phyloP scores from a whole-genome alignment of 2,888 invertebrate genomes.

The Oxystoma pomonae region DNA sequence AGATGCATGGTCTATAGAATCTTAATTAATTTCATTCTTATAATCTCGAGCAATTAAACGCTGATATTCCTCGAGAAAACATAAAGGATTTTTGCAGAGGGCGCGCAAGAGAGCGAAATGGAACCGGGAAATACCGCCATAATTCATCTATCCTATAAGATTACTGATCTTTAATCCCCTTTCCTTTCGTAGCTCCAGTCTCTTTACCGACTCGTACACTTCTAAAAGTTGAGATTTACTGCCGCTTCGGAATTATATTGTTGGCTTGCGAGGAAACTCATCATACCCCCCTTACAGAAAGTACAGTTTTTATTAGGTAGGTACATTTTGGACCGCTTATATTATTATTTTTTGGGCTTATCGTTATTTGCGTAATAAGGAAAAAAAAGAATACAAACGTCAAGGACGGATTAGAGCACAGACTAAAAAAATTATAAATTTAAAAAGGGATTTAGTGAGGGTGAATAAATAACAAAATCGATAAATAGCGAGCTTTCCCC shows the following conservation, averaged over 20 bases:
- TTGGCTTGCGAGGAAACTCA: constrained; percentile 47
- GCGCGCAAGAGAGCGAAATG: constrained; percentile 39
- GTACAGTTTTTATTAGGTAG: too few species aligned
- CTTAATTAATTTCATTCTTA: constrained; percentile 49
- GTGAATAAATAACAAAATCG: too few species aligned
- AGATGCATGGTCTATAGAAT: constrained; percentile 49
- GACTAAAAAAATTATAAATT: too few species aligned
- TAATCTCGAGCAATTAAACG: constrained; percentile 49
- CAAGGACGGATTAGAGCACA: too few species aligned
- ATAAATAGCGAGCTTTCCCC: too few species aligned
- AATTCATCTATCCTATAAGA: constrained; percentile 67
- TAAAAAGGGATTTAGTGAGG: too few species aligned
- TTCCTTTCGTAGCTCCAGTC: constrained; percentile 52
- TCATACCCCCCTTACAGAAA: not conserved
- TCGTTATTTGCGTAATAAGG: too few species aligned
- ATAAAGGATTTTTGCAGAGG: constrained; percentile 48
- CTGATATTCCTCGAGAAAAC: constrained; percentile 48
- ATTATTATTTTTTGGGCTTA: too few species aligned
- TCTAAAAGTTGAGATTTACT: constrained; percentile 72
- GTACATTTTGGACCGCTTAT: too few species aligned
- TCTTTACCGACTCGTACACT: constrained; percentile 47
- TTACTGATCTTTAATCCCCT: constrained; percentile 75
- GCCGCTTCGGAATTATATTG: constrained; percentile 62
- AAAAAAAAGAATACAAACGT: too few species aligned
- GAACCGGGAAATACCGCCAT: constrained; percentile 54